Evolutionary conservation across 2,888 invertebrate species (phyloP), one percentile per base, ranked within the genome.

Genomic region (Mythimna ferrago): DNA sequence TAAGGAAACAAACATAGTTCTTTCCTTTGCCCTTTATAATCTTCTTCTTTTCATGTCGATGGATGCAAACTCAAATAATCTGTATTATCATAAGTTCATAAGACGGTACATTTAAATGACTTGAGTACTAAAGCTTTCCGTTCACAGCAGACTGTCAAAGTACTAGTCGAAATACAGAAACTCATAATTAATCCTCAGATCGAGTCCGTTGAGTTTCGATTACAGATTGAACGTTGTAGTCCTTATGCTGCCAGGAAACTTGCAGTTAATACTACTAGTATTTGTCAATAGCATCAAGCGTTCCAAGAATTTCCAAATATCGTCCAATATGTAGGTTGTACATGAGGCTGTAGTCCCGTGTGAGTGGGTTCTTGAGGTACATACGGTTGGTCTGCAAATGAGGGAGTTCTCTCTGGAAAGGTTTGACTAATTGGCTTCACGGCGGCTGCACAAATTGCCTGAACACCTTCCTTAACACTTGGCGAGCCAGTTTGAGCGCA

Each of bases 361-460:
- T n/a, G 16, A 56, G 56, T 14, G 7, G 14, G 35, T 16, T 26
- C n/a, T 38, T n/a, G n/a, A 16, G 44, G 32, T 41, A 51, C 54
- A 41, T n/a, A 16, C 32, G 60, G 32, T 19, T 38, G 48, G 48
- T 44, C 44, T 62, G 58, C 48, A 64, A 54, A 54, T 65, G 41
- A 69, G 53, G 14, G 21, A 21, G 64, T 51, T 67, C 56, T 60
- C 81, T 44, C 38, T 11, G 53, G 64, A 53, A 54, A 78, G 86
- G 73, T 74, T 85, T 71, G 78, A 76, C 81, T 84, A 85, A 84
- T 84, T 84, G 86, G 84, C 86, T 84, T 67, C 68, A 74, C 76
- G 81, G 78, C 64, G 57, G 69, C 75, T 65, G 85, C 86, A 69
- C 84, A 74, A 76, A 78, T 83, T 85, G 69, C 83, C 63, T n/a